A percentile compares a stretch with the other conserved stretches of the same genome.
These are phyloP conservation scores for Lutjanus campechanus DNA, from an alignment of 2,797 vertebrate species.

Conservation along the genomic window DNA sequence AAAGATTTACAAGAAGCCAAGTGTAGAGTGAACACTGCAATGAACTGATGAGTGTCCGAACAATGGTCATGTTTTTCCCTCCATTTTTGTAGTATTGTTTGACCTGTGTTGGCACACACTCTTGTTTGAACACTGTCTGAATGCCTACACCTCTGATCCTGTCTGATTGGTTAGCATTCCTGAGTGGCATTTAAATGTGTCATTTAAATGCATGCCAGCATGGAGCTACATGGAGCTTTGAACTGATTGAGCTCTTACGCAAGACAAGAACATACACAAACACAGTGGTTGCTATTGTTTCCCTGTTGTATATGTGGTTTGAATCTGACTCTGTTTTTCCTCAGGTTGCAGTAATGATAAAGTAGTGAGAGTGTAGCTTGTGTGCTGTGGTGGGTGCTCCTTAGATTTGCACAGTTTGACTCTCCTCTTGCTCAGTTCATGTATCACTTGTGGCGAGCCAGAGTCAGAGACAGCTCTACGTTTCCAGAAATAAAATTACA, in stretches of 20 bases:
- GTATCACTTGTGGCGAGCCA: slow-evolving; percentile 37
- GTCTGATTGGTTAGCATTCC: slow-evolving; percentile 21
- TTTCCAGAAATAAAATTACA: slow-evolving; percentile 62
- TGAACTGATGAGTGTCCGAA: not conserved
- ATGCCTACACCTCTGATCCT: not conserved
- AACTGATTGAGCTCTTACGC: slow-evolving; percentile 10
- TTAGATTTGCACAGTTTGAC: slow-evolving; percentile 23
- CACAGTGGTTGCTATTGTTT: slow-evolving; percentile 13
- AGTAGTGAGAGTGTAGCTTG: slow-evolving; percentile 30
- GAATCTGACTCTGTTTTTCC: slow-evolving; percentile 1
- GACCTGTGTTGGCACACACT: slow-evolving; percentile 9
- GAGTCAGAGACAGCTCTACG: slow-evolving; percentile 17
- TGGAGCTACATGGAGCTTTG: slow-evolving; percentile 8
- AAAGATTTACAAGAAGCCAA: not conserved
- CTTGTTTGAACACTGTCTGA: not conserved
- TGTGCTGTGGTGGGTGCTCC: slow-evolving; percentile 4
- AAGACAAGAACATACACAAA: slow-evolving; percentile 1
- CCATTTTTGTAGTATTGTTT: slow-evolving; percentile 6
- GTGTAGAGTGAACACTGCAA: not conserved
- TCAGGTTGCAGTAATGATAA: slow-evolving; percentile 20
- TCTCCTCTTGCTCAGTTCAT: slow-evolving; percentile 31
- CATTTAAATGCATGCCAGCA: slow-evolving; percentile 1
- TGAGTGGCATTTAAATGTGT: not conserved
- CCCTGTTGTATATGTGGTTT: slow-evolving; percentile 9
- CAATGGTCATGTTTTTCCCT: not conserved